Percentiles rank a stretch among this genome's conserved stretches.
Conservation (phyloP, 30 jellyfish, hydroid and myxozoan genomes). For the Clytia hemisphaerica region DNA sequence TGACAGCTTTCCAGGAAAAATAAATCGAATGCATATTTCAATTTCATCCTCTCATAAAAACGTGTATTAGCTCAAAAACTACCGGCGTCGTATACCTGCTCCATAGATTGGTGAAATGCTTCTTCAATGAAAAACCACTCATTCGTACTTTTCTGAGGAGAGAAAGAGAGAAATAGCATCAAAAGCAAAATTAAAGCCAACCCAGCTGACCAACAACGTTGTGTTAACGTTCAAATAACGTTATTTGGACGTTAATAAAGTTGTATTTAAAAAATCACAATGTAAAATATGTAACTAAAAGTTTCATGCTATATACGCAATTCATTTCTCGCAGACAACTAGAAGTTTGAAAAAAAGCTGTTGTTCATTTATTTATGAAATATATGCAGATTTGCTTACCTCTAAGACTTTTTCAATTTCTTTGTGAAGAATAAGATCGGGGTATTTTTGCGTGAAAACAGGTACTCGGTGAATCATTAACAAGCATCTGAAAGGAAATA, state of each 20-base stretch:
- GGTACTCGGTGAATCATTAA: slow-evolving; percentile 61
- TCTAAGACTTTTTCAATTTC: slow-evolving; percentile 50
- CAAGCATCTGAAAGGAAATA: slow-evolving; percentile 40
- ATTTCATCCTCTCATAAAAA: background rate
- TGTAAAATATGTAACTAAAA: no score
- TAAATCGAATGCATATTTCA: no score
- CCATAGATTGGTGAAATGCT: slow-evolving; percentile 61
- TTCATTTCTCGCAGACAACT: no score
- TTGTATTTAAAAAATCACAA: no score
- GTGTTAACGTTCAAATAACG: no score
- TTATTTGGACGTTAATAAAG: no score
- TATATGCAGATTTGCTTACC: no score
- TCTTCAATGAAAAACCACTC: slow-evolving; percentile 55
- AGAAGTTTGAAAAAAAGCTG: no score
- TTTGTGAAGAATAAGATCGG: slow-evolving; percentile 41
- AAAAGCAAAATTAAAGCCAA: background rate
- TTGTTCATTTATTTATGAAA: no score
- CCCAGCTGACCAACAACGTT: no score
- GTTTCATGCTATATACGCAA: no score
- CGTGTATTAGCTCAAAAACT: background rate
- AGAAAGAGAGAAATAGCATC: background rate
- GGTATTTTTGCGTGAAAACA: slow-evolving; percentile 39
- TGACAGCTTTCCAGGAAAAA: no score
- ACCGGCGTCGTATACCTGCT: slow-evolving; percentile 30
- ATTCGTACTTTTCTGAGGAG: slow-evolving; percentile 51